Evolutionary conservation across 2,797 vertebrate species (phyloP).

Genomic region (Hippocampus kuda): DNA sequence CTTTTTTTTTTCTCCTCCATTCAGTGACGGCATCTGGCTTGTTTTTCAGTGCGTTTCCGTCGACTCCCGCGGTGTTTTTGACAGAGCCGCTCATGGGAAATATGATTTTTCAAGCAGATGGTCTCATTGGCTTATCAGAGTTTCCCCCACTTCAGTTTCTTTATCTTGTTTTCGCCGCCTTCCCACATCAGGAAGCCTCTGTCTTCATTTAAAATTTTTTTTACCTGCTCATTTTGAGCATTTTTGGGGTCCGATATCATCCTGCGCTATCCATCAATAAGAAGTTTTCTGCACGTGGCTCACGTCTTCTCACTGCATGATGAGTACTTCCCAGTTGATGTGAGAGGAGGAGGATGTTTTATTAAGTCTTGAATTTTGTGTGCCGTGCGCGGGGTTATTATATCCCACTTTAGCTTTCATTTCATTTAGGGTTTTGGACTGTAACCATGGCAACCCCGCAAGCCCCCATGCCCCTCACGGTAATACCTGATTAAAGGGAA

Average conservation of each 20-base stretch:
- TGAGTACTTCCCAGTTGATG: conserved; percentile 28
- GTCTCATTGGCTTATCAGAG: conserved; percentile 36
- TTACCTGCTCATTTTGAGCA: conserved; percentile 24
- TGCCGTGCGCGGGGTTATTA: conserved; percentile 40
- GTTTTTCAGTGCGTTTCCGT: conserved; percentile 19
- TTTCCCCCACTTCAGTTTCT: conserved; percentile 15
- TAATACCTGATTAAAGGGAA: conserved; percentile 51
- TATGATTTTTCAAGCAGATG: conserved; percentile 39
- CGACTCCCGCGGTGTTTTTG: conserved; percentile 21
- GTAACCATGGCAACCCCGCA: conserved; percentile 53
- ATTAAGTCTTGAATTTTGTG: conserved; percentile 30
- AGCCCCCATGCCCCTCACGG: conserved; percentile 34
- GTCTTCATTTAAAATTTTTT: conserved; percentile 12
- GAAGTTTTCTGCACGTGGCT: conserved; percentile 15
- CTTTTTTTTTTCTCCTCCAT: neutral
- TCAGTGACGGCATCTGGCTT: conserved; percentile 6
- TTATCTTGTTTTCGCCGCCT: neutral
- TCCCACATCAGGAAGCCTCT: conserved; percentile 25
- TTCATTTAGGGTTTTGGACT: conserved; percentile 31
- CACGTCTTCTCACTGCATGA: conserved; percentile 30
- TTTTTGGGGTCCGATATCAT: conserved; percentile 20
- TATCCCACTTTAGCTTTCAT: conserved; percentile 46
- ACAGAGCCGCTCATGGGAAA: conserved; percentile 29
- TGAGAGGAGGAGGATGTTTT: conserved; percentile 15
- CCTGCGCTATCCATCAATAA: conserved; percentile 20